These are phyloP conservation scores for Eurosta solidaginis DNA, from an alignment of 1,140 invertebrate species.

Conservation along the genomic window DNA sequence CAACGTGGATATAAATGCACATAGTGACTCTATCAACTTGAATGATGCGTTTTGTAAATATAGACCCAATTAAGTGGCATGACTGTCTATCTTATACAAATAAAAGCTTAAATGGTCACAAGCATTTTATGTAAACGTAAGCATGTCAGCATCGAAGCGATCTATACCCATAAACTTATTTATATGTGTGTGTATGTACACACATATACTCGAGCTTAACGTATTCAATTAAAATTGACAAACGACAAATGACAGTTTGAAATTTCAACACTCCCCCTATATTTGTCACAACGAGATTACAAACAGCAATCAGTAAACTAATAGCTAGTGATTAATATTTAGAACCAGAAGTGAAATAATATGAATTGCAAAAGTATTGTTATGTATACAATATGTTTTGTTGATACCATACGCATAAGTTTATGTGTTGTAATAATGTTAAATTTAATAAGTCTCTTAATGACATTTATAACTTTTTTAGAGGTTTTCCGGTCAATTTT, in stretches of 20 bases:
- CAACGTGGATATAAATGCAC: background rate
- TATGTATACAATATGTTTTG: too few species aligned
- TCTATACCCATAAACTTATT: background rate
- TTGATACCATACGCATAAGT: too few species aligned
- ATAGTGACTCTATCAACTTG: background rate
- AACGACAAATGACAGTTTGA: slow-evolving; percentile 18
- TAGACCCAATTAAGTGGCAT: slow-evolving; percentile 20
- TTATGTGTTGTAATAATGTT: too few species aligned
- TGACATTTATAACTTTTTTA: too few species aligned
- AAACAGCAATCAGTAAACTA: background rate
- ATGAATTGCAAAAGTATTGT: too few species aligned
- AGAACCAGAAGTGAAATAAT: background rate
- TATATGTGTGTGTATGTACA: background rate
- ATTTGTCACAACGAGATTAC: background rate
- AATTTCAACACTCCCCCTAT: slow-evolving; percentile 4
- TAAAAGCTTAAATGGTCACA: too few species aligned
- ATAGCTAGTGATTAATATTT: background rate
- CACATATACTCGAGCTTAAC: background rate
- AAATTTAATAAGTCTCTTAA: too few species aligned
- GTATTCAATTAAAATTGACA: slow-evolving; percentile 16
- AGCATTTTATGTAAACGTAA: background rate
- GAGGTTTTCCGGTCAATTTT: too few species aligned
- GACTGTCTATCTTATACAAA: background rate
- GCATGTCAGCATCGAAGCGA: background rate
- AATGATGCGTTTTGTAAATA: background rate